Evolutionary conservation across 2,888 invertebrate genomes (phyloP).

Genomic region (Melinaea menophilus): DNA sequence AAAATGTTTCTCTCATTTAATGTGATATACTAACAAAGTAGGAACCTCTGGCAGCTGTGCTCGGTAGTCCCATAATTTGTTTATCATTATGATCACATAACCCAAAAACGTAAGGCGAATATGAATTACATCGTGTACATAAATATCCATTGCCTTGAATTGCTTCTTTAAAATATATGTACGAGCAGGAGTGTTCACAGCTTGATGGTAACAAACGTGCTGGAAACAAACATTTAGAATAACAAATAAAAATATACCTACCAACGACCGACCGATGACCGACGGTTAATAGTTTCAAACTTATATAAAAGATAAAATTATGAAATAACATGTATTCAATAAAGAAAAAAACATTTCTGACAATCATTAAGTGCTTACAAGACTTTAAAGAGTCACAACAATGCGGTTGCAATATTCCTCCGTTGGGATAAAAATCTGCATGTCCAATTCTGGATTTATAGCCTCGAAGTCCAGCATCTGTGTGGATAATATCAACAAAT

Average conservation of each 20-base stretch:
- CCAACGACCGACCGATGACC: neutral
- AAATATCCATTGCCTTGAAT: conserved; percentile 11
- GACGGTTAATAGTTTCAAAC: neutral
- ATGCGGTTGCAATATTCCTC: conserved; percentile 20
- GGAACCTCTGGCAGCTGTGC: conserved; percentile 12
- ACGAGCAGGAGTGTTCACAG: conserved; percentile 21
- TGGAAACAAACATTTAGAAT: neutral
- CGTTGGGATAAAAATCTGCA: conserved; percentile 27
- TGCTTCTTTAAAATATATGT: conserved; percentile 20
- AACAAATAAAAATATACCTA: neutral
- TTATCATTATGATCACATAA: conserved; percentile 16
- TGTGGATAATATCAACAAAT: conserved; percentile 32
- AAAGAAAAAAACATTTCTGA: neutral
- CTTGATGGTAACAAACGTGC: conserved; percentile 12
- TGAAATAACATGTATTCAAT: neutral
- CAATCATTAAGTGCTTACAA: neutral
- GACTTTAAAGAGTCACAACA: conserved; percentile 26
- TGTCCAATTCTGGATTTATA: conserved; percentile 18
- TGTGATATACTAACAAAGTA: conserved; percentile 15
- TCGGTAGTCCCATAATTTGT: conserved; percentile 16
- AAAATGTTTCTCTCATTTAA: neutral
- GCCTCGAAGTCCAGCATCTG: conserved; percentile 20
- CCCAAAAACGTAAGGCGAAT: conserved; percentile 7
- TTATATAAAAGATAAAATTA: neutral
- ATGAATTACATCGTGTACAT: conserved; percentile 15